These are phyloP conservation scores for Indri indri DNA, from an alignment of 2,113 vertebrate genomes.

Conservation along the genomic window DNA sequence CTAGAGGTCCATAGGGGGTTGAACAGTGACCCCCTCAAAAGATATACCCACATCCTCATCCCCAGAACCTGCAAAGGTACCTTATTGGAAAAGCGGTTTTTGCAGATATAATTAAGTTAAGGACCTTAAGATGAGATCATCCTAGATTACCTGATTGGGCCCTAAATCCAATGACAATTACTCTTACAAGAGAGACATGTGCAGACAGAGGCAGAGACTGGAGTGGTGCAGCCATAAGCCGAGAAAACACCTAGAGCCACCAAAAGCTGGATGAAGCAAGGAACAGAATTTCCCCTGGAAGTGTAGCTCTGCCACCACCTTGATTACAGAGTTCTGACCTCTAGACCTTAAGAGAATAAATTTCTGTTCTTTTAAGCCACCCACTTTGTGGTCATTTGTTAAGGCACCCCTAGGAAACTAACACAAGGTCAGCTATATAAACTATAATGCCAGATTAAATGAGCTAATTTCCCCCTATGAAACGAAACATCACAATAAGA, in stretches of 20 bases:
- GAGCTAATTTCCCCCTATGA: neutral
- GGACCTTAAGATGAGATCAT: neutral
- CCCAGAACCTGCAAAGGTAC: neutral
- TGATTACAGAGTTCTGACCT: neutral
- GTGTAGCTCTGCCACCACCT: rapidly evolving
- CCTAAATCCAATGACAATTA: neutral
- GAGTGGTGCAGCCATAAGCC: neutral
- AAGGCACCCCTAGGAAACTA: neutral
- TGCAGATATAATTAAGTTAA: neutral
- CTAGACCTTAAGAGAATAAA: neutral
- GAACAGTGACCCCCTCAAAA: neutral
- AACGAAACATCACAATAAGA: neutral
- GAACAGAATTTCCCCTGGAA: neutral
- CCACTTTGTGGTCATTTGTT: neutral
- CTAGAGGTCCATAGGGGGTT: neutral
- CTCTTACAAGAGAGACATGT: neutral
- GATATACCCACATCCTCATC: neutral
- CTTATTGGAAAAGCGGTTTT: neutral
- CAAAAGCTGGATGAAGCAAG: neutral
- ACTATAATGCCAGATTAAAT: neutral
- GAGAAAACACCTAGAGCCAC: neutral
- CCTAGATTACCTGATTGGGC: neutral
- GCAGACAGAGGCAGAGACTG: neutral
- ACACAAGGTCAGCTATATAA: neutral
- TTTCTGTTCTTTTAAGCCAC: neutral